Percentiles rank a stretch among this genome's conserved stretches.
These are phyloP conservation scores for Malacoraja senta DNA, from an alignment of 2,797 vertebrate species.

Conservation along the genomic window DNA sequence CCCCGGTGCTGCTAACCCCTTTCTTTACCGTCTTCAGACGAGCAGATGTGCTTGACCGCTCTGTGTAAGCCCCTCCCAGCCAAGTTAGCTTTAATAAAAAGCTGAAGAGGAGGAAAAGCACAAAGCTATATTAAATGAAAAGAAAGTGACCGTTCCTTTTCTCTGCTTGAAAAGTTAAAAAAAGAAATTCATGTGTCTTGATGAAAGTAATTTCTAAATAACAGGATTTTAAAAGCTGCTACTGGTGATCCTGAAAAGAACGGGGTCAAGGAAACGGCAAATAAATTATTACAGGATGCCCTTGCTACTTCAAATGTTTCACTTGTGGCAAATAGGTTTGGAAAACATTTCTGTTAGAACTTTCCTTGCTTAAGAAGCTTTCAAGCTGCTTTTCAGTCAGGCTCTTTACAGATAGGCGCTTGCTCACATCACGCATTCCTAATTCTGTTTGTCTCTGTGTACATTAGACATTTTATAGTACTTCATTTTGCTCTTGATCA, in stretches of 20 bases:
- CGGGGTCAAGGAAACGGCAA: background rate
- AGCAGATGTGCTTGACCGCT: conserved; percentile 74
- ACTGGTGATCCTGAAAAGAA: background rate
- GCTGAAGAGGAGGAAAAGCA: conserved; percentile 25
- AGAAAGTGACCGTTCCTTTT: background rate
- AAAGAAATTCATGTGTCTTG: background rate
- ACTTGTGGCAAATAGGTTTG: conserved; percentile 15
- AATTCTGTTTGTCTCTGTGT: conserved; percentile 8
- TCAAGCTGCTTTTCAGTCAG: background rate
- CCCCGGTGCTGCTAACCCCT: conserved; percentile 65
- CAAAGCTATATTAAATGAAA: conserved; percentile 10
- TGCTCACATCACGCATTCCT: background rate
- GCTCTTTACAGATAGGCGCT: background rate
- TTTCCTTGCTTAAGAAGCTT: conserved; percentile 10
- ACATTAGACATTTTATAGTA: conserved; percentile 1
- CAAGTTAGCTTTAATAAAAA: conserved; percentile 52
- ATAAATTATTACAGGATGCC: background rate
- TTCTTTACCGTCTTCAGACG: conserved; percentile 67
- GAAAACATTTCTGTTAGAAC: background rate
- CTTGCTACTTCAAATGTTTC: background rate
- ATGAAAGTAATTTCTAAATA: background rate
- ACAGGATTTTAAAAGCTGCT: conserved; percentile 17
- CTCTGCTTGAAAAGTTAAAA: background rate
- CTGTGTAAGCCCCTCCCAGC: conserved; percentile 62
- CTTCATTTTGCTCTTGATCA: conserved; percentile 23